Evolutionary conservation across 2,113 vertebrate species (phyloP).

Genomic region (Eurystomus gularis): DNA sequence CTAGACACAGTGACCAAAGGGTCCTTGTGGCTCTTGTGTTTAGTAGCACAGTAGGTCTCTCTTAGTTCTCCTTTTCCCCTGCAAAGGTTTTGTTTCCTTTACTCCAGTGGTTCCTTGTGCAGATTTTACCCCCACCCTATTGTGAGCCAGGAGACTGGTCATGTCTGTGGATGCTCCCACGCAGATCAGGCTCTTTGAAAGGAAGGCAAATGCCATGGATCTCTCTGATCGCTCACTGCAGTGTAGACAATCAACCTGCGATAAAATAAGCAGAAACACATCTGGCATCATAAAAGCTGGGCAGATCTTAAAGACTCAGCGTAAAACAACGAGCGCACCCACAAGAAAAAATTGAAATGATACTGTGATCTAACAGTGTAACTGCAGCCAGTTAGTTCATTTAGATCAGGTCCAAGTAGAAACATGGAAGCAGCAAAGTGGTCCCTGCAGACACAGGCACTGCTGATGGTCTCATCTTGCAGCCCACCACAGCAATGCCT

Average conservation of each 20-base stretch:
- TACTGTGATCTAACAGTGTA: neutral
- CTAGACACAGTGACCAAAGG: neutral
- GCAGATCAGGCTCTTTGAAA: neutral
- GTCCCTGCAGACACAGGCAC: neutral
- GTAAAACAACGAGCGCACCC: neutral
- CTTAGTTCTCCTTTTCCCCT: neutral
- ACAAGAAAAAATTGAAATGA: neutral
- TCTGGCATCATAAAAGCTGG: conserved; percentile 2
- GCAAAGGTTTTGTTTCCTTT: neutral
- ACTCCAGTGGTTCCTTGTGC: neutral
- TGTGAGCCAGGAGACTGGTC: neutral
- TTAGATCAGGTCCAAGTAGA: neutral
- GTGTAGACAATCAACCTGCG: neutral
- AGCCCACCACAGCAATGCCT: rapidly evolving
- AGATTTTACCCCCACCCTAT: neutral
- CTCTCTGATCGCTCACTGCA: neutral
- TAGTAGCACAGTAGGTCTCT: neutral
- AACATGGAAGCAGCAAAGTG: neutral
- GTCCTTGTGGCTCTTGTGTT: neutral
- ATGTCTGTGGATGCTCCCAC: neutral
- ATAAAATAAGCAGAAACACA: neutral
- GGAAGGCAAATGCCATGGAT: neutral
- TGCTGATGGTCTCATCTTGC: neutral
- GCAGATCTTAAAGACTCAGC: neutral
- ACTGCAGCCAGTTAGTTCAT: neutral